Conservation (phyloP, 2,888 invertebrate species). For the Thereva nobilitata region DNA sequence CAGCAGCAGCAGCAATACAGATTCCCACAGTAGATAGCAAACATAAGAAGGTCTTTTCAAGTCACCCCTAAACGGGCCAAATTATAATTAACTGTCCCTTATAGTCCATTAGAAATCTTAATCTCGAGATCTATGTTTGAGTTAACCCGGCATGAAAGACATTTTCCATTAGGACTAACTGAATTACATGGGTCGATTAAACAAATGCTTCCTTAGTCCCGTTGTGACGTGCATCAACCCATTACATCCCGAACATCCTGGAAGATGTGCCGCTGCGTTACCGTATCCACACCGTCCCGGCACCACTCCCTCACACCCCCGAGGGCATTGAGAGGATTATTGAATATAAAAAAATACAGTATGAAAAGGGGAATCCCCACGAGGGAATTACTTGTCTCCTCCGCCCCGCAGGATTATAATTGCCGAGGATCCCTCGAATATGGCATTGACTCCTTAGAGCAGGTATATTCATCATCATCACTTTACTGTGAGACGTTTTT, state of each 20-base stretch:
- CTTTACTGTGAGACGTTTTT: background rate
- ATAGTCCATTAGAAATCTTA: constrained; percentile 26
- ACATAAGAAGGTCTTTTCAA: constrained; percentile 3
- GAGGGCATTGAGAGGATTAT: constrained; percentile 9
- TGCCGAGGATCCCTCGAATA: constrained; percentile 4
- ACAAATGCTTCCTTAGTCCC: constrained; percentile 17
- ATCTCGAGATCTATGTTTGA: constrained; percentile 29
- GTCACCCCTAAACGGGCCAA: constrained; percentile 15
- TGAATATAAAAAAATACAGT: constrained; percentile 11
- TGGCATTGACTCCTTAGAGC: constrained; percentile 1
- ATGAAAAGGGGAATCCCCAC: too few relatives aligned
- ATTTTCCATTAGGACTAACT: constrained; percentile 24
- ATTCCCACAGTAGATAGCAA: too few relatives aligned
- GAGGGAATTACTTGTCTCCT: too few relatives aligned
- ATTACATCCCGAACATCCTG: background rate
- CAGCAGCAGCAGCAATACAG: too few relatives aligned
- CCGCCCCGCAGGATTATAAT: constrained; percentile 15
- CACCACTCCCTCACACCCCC: background rate
- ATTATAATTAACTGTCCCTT: constrained; percentile 24
- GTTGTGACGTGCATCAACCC: constrained; percentile 27
- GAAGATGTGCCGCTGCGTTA: too few relatives aligned
- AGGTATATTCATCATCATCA: constrained; percentile 16
- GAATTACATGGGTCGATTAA: constrained; percentile 22
- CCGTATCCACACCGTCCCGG: too few relatives aligned
- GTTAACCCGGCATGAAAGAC: constrained; percentile 18